Percentiles rank a stretch among this genome's conserved stretches.
phyloP scores from a whole-genome alignment of 2,888 invertebrate genomes.

The Ctenicera cuprea region DNA sequence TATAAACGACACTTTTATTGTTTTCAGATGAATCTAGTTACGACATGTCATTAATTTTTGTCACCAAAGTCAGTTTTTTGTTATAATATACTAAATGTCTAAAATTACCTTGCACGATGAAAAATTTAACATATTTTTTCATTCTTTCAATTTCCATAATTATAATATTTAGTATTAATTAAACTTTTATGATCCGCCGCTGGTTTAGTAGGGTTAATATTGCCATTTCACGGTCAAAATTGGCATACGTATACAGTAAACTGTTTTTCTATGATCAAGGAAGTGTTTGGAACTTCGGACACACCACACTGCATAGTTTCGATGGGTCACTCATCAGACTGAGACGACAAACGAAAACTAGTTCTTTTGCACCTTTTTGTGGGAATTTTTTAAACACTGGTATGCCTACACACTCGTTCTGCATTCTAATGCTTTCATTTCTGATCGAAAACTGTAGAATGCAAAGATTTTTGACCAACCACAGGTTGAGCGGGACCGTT shows the following conservation, averaged over 20 bases:
- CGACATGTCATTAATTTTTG: no score
- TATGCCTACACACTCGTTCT: constrained; percentile 19
- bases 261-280: constrained; percentile 27
- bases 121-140: no score
- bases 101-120: no score
- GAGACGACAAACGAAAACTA: constrained; percentile 1
- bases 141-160: no score
- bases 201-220: constrained; percentile 50
- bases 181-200: constrained; percentile 30
- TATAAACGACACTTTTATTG: no score
- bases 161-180: no score
- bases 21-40: no score
- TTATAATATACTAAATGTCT: no score
- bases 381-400: constrained; percentile 1
- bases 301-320: constrained; percentile 19
- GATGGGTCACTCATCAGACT: constrained; percentile 15
- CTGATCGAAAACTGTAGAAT: neutral
- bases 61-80: no score
- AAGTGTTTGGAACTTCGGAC: constrained; percentile 17
- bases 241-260: constrained; percentile 9
- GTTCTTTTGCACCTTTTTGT: constrained; percentile 6
- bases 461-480: neutral
- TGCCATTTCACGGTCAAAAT: constrained; percentile 15
- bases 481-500: neutral
- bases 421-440: constrained; percentile 15